phyloP scores from a whole-genome alignment of 2,113 vertebrate genomes.

The Propithecus coquereli region DNA sequence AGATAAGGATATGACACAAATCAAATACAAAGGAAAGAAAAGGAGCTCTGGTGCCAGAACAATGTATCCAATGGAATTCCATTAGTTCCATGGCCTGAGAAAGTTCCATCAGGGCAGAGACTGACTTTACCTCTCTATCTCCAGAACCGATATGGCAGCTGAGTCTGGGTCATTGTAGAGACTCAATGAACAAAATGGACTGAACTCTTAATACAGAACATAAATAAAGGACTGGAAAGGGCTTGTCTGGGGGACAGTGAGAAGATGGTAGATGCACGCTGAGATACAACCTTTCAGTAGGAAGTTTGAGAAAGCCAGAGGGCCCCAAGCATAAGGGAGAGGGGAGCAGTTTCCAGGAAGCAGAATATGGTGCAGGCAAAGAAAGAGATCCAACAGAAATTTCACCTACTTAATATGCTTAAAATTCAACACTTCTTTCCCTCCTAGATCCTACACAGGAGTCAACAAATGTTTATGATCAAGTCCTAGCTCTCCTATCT shows the following conservation, averaged over 20 bases:
- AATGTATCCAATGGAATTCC: background rate
- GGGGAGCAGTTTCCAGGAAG: background rate
- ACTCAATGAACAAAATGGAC: background rate
- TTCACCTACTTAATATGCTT: background rate
- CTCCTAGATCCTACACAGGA: background rate
- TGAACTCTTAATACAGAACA: background rate
- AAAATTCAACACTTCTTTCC: background rate
- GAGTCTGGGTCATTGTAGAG: background rate
- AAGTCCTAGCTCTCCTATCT: background rate
- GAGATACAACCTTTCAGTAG: background rate
- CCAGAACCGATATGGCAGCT: background rate
- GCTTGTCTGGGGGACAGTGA: accelerated
- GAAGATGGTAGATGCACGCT: background rate
- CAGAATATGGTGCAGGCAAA: background rate
- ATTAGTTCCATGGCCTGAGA: background rate
- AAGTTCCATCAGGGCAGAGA: background rate
- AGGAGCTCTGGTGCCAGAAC: background rate
- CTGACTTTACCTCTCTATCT: background rate
- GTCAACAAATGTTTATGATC: background rate
- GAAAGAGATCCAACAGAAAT: background rate
- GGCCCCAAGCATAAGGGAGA: background rate
- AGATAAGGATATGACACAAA: background rate
- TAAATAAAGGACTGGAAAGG: background rate
- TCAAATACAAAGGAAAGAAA: background rate
- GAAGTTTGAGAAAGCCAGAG: background rate